These are phyloP conservation scores for Leucoma salicis DNA, from an alignment of 2,888 invertebrate genomes.

Conservation along the genomic window DNA sequence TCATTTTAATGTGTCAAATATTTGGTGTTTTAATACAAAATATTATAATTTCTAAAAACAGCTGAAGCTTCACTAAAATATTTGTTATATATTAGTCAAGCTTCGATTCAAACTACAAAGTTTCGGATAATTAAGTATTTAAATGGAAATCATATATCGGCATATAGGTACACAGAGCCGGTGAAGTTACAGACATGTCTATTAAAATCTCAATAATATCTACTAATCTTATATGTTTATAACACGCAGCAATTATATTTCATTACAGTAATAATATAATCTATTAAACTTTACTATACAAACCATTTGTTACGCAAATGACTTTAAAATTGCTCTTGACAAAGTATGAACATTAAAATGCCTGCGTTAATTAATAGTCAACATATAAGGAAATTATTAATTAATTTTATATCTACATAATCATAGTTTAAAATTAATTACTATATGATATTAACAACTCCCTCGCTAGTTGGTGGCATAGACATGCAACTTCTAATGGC, in stretches of 20 bases:
- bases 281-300: not conserved
- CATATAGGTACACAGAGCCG: no score
- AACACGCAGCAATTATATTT: not conserved
- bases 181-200: not conserved
- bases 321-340: conserved; percentile 10
- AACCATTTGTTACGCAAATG: conserved; percentile 11
- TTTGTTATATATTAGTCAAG: no score
- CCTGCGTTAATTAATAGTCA: not conserved
- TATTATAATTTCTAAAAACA: no score
- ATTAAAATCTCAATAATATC: not conserved
- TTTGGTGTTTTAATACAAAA: no score
- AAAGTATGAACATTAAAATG: not conserved
- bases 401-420: conserved; percentile 1
- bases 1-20: no score
- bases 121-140: no score
- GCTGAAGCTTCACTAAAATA: no score
- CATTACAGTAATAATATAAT: conserved; percentile 7
- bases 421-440: not conserved
- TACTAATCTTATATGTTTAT: not conserved
- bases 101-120: no score
- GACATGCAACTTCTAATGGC: no score
- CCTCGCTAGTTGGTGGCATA: no score
- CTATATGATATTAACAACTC: no score
- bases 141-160: no score
- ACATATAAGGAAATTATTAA: not conserved